These are phyloP conservation scores for Hestina assimilis DNA, from an alignment of 1,140 invertebrate genomes.

Conservation along the genomic window DNA sequence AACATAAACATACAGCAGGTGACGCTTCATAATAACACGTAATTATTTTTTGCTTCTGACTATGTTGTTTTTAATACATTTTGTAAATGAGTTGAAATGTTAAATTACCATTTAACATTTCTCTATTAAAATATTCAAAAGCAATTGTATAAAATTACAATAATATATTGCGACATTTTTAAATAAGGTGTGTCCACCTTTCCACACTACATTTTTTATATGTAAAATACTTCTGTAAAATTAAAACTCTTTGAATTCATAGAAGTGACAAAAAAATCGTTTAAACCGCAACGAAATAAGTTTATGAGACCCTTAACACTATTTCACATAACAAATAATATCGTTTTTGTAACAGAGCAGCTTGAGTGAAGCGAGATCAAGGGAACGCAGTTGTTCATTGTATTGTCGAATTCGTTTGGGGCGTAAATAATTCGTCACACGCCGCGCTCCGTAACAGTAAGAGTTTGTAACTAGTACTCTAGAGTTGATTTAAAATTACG, in stretches of 20 bases:
- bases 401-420: slow-evolving; percentile 61
- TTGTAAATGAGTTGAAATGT: slow-evolving; percentile 23
- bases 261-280: background rate
- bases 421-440: slow-evolving; percentile 59
- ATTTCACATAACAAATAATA: background rate
- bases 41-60: slow-evolving; percentile 32
- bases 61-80: slow-evolving; percentile 15
- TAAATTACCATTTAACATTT: background rate
- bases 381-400: slow-evolving; percentile 43
- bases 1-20: slow-evolving; percentile 40
- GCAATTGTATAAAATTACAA: no score
- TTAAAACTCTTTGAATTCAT: no score
- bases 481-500: slow-evolving; percentile 3
- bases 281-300: background rate
- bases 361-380: slow-evolving; percentile 24
- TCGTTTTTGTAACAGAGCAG: slow-evolving; percentile 5
- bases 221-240: no score
- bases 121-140: background rate
- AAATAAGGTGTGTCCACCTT: no score
- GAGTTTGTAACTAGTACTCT: no score
- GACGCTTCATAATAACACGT: slow-evolving; percentile 40
- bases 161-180: no score
- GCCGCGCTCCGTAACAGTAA: slow-evolving; percentile 35
- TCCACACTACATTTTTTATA: no score
- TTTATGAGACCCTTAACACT: background rate